These are phyloP conservation scores for Pristionchus entomophagus DNA, from an alignment of 2,888 invertebrate species.

Conservation along the genomic window DNA sequence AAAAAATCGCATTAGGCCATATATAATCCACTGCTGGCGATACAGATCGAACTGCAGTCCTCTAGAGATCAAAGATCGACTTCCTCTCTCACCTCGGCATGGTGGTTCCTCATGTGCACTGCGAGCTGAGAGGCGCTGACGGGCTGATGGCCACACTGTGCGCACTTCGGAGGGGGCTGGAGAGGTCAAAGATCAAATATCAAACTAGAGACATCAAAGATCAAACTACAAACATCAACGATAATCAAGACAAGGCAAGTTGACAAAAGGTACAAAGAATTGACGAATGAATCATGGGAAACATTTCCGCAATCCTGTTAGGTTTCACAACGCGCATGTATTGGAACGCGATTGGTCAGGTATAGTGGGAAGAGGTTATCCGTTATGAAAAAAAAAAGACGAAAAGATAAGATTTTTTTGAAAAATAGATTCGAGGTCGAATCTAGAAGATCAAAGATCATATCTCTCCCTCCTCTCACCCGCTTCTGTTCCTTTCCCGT, in stretches of 20 bases:
- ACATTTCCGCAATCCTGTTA: too few species aligned
- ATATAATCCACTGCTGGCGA: too few species aligned
- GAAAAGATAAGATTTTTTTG: too few species aligned
- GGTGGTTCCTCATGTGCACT: conserved; percentile 43
- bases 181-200: not conserved
- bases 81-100: conserved; percentile 36
- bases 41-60: too few species aligned
- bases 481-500: not conserved
- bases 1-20: too few species aligned
- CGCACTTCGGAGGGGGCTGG: conserved; percentile 33
- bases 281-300: too few species aligned
- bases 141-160: conserved; percentile 34
- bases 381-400: not conserved
- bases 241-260: too few species aligned
- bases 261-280: too few species aligned
- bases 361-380: not conserved
- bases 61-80: not conserved
- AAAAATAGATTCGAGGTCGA: too few species aligned
- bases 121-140: not conserved
- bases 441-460: not conserved
- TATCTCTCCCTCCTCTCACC: not conserved
- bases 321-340: too few species aligned
- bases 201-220: not conserved
- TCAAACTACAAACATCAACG: too few species aligned
- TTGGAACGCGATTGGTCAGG: too few species aligned